Evolutionary conservation across 2,113 vertebrate genomes (phyloP).

Genomic region (Chrysochloris asiatica): DNA sequence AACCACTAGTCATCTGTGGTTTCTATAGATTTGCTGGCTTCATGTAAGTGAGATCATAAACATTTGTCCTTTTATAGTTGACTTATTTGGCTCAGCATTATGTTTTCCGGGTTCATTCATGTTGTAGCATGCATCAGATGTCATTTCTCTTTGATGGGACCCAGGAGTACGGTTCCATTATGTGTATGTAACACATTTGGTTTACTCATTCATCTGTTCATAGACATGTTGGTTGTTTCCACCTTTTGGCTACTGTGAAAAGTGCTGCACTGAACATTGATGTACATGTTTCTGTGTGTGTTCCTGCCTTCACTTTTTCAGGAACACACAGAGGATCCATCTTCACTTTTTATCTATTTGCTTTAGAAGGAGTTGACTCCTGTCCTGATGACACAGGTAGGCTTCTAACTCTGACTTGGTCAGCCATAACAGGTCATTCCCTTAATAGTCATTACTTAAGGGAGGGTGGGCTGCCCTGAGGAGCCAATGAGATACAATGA

Average conservation of each 20-base stretch:
- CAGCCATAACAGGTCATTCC: neutral
- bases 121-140: neutral
- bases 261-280: neutral
- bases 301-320: neutral
- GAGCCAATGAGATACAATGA: neutral
- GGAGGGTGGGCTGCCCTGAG: neutral
- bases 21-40: neutral
- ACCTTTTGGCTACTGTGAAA: neutral
- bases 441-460: neutral
- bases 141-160: neutral
- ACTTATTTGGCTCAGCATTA: neutral
- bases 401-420: neutral
- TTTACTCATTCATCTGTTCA: neutral
- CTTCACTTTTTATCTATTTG: neutral
- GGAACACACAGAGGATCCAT: neutral
- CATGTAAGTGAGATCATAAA: neutral
- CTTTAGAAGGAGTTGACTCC: neutral
- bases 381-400: neutral
- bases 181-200: neutral
- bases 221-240: neutral
- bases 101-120: neutral
- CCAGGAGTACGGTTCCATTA: neutral
- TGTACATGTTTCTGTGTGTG: neutral
- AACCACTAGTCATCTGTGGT: neutral
- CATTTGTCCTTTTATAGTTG: neutral